These are phyloP conservation scores for Dinomys branickii DNA, from an alignment of 2,113 vertebrate species.

Conservation along the genomic window DNA sequence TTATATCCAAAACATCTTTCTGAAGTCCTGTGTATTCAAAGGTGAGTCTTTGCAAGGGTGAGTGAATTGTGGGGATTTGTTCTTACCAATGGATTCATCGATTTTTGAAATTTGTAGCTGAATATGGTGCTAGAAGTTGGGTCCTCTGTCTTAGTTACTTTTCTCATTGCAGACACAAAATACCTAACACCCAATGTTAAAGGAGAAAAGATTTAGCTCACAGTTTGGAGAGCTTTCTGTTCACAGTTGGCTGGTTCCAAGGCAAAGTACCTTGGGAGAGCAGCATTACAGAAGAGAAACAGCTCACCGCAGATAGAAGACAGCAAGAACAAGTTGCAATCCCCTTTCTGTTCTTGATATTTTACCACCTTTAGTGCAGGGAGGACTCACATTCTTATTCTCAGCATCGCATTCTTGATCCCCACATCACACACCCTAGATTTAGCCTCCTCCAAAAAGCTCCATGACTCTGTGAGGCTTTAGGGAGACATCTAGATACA, in stretches of 20 bases:
- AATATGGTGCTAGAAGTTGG: neutral
- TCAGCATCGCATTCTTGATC: neutral
- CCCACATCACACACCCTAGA: neutral
- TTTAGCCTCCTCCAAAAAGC: neutral
- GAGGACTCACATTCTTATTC: neutral
- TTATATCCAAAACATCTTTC: neutral
- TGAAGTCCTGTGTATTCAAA: neutral
- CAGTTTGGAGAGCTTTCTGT: neutral
- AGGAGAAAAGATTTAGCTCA: neutral
- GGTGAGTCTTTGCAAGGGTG: neutral
- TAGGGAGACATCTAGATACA: neutral
- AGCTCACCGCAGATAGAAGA: neutral
- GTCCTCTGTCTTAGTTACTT: neutral
- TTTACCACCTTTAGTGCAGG: neutral
- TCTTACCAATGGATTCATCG: neutral
- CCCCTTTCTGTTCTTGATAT: neutral
- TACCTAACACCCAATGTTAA: neutral
- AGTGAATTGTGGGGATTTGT: neutral
- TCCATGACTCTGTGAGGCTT: neutral
- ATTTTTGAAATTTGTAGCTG: neutral
- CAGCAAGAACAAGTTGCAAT: neutral
- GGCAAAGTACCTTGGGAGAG: neutral
- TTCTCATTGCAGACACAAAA: neutral
- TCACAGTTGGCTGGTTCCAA: neutral
- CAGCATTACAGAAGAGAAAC: neutral